A percentile compares a stretch with the other conserved stretches of the same genome.
phyloP scores from a whole-genome alignment of 2,113 vertebrate genomes.

The Triplophysa dalaica region DNA sequence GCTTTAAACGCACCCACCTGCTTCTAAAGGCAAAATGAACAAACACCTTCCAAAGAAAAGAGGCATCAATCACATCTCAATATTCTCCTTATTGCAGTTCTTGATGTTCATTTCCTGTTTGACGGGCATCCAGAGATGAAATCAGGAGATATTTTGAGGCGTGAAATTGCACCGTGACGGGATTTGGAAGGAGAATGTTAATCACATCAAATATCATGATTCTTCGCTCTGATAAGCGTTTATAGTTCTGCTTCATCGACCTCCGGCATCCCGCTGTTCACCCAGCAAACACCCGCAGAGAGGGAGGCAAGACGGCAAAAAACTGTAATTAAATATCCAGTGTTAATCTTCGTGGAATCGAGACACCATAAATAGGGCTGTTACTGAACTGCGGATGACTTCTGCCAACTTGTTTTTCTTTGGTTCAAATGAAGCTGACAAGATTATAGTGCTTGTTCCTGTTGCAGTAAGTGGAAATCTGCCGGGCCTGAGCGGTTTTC shows the following conservation, averaged over 20 bases:
- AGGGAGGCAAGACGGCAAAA: constrained; percentile 14
- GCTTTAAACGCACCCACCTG: background rate
- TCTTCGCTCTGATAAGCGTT: constrained; percentile 49
- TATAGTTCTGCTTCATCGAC: constrained; percentile 4
- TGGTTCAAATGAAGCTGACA: background rate
- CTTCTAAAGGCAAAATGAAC: background rate
- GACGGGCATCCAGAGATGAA: constrained; percentile 27
- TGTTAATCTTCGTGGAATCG: constrained; percentile 37
- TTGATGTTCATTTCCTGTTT: constrained; percentile 41
- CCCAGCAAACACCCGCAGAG: constrained; percentile 40
- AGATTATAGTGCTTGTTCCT: background rate
- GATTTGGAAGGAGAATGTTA: constrained; percentile 37
- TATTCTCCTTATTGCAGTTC: constrained; percentile 23
- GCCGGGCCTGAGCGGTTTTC: constrained; percentile 5
- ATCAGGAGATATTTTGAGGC: constrained; percentile 21
- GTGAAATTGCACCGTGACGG: constrained; percentile 20
- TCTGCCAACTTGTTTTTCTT: background rate
- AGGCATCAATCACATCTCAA: constrained; percentile 19
- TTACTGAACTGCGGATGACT: constrained; percentile 4
- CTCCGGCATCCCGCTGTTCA: constrained; percentile 16
- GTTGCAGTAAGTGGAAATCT: constrained; percentile 29
- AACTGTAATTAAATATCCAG: constrained; percentile 54
- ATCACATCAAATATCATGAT: constrained; percentile 55
- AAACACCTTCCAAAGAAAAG: constrained; percentile 33
- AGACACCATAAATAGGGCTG: constrained; percentile 43